Percentiles rank a stretch among this genome's conserved stretches.
Evolutionary conservation across 2,113 vertebrate genomes (phyloP).

Genomic region (Colaptes auratus): DNA sequence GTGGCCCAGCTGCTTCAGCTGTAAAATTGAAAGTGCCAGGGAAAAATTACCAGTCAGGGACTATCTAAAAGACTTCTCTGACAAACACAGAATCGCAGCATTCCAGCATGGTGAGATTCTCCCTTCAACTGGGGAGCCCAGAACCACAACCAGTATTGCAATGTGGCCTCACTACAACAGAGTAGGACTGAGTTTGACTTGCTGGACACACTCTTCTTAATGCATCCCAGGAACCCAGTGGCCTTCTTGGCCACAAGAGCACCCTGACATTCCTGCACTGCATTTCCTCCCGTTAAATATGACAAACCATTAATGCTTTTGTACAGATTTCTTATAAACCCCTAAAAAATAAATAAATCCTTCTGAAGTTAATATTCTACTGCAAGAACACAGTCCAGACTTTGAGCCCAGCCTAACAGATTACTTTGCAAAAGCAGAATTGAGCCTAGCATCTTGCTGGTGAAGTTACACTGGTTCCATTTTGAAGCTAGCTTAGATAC

Average conservation of each 20-base stretch:
- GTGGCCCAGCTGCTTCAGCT: slow-evolving; percentile 97
- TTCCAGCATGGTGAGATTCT: no score
- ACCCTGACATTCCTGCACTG: accelerated
- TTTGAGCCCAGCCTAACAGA: accelerated
- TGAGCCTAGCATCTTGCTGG: background rate
- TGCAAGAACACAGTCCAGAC: background rate
- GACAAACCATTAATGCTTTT: background rate
- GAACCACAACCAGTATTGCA: no score
- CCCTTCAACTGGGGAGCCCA: no score
- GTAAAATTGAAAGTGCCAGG: background rate
- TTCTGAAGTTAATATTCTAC: background rate
- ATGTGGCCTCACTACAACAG: no score
- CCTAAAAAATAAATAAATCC: accelerated
- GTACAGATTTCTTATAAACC: background rate
- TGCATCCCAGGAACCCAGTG: no score
- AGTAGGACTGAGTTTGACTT: no score
- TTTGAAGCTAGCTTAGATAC: accelerated
- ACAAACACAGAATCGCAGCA: background rate
- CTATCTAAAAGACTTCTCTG: accelerated
- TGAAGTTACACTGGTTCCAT: background rate
- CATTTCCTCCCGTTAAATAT: accelerated
- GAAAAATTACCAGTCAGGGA: background rate
- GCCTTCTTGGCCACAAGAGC: no score
- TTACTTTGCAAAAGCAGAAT: background rate
- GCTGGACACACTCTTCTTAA: no score